Base-by-base conservation (phyloP, 2,797 vertebrate genomes). In the Pteronotus mesoamericanus region DNA sequence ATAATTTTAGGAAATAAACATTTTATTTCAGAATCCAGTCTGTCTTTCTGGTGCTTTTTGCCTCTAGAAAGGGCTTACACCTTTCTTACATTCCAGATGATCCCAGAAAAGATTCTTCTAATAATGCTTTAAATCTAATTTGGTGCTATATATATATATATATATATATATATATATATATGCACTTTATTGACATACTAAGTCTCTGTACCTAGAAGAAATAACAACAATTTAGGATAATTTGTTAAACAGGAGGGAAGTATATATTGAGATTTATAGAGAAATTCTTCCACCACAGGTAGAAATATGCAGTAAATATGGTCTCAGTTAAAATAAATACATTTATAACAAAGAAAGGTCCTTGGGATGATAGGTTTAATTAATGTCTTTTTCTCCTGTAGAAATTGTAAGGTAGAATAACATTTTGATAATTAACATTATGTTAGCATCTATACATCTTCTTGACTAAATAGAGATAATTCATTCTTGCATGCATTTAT, bases 191-290 rank as follows among this genome's bases (percentile, higher is more conserved):
- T 95, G 10, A 37, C 84, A 0, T 16, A 4, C 1, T 12, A 34
- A 1, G 59, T 94, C 75, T 92, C 22, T 94, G 19, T 87, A 86
- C 39, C 32, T 61, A 42, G 89, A 92, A 94, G 77, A 94, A 94
- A 80, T 84, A 51, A 39, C 6, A 69, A 87, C 10, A 85, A 55
- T 86, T 89, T 46, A 93, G 88, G 29, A 22, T 32, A 96, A 59
- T 77, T 96, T 95, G 5, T 97, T 97, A 93, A 95, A 69, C 26
- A 94, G 55, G 64, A 95, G n/a, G 89, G 0, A 9, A 84, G 39
- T 8, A 24, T 94, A 82, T 48, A 53, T 34, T 87, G 69, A 46
- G 89, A 90, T 89, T 91, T 32, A 22, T 96, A 12, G 68, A 92
- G 46, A 69, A 79, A 37, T 91, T 85, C 16, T 83, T 64, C 8